These are phyloP conservation scores for Microtus ochrogaster DNA, from an alignment of 2,113 vertebrate species.

Conservation along the genomic window DNA sequence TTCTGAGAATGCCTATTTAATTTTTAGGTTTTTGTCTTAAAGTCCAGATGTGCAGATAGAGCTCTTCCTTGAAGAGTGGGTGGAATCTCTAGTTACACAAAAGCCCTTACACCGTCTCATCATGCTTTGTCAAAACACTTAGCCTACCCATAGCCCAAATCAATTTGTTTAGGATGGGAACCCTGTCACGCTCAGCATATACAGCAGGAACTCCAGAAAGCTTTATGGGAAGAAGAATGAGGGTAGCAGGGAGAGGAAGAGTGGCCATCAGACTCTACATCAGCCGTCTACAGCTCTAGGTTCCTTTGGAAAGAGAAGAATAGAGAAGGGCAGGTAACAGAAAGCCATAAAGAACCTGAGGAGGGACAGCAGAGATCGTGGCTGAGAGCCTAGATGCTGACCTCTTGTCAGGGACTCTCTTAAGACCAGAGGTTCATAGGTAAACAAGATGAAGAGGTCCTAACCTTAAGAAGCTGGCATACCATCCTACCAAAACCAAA, in stretches of 20 bases:
- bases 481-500: background rate
- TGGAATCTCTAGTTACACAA: background rate
- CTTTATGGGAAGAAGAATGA: background rate
- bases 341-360: background rate
- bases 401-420: background rate
- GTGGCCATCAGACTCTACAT: background rate
- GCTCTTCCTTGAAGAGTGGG: background rate
- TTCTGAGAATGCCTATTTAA: background rate
- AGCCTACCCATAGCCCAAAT: background rate
- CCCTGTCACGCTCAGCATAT: background rate
- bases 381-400: background rate
- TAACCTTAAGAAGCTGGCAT: background rate
- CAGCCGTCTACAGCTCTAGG: background rate
- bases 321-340: background rate
- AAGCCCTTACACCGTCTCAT: background rate
- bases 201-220: background rate
- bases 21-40: background rate
- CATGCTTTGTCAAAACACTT: background rate
- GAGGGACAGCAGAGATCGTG: background rate
- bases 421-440: background rate
- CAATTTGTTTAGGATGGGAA: background rate
- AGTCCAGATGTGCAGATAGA: background rate
- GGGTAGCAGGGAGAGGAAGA: background rate
- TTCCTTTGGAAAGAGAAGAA: background rate
- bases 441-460: background rate